Evolutionary conservation across 2,888 invertebrate species (phyloP), one percentile per base, ranked within the genome.

Genomic region (Aporophyla nigra): DNA sequence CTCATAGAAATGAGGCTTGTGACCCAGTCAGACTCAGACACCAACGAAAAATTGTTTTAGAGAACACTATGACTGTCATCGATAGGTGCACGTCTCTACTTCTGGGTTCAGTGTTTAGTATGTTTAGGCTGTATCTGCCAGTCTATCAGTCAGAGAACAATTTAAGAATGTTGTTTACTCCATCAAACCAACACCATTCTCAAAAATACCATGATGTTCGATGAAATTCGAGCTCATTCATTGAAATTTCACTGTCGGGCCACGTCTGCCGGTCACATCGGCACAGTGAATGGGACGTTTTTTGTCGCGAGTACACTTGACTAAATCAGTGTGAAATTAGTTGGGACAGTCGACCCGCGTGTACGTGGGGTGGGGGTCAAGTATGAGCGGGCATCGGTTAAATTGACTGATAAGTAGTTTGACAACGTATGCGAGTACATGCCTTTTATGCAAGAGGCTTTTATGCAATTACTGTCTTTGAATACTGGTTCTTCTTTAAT

Each of bases 281-380:
- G 84, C 80, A 88, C 89, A 91, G 95, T 96, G 96, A 96, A 96
- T 96, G 96, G 95, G 80, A 70, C 70, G 74, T 88, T 92, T 95
- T 96, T 96, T 96, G 95, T 94, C 92, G 84, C 89, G 82, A 91
- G 92, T 94, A 94, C 96, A 96, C 96, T 96, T 95, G 95, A 91
- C 94, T 92, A 95, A 96, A 96, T 96, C 96, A 89, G 84, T 87
- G 87, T 87, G 84, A 86, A 87, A 87, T 87, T 87, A 96, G 93
- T 94, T 96, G 91, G 92, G 90, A 88, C 90, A 89, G 90, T 87
- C 91, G 89, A 86, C 76, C 85, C 85, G 84, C 87, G 88, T 85
- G 86, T 80, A 77, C 75, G 76, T 72, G 54, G 27, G 79, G 89
- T 84, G 85, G 19, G 92, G 93, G 73, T 21, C 0, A 4, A 91